Evolutionary conservation across 2,113 vertebrate species (phyloP), one percentile per base, ranked within the genome.

Genomic region (Scolopax mira): DNA sequence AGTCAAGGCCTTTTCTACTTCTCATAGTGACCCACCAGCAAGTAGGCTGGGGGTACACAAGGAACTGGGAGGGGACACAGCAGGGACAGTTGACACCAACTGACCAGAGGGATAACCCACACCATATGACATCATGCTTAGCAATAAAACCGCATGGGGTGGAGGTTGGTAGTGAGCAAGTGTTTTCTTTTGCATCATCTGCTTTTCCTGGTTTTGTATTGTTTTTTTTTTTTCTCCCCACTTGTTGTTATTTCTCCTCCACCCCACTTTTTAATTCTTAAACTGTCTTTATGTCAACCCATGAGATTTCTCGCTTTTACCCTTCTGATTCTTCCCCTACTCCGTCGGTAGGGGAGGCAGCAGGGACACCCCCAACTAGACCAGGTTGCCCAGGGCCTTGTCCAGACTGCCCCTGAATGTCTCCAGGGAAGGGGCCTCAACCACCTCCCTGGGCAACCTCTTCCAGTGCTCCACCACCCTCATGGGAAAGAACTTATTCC

Each of bases 21-120:
- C 9, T n/a, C 73, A 51, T 0, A 25, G 21, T 15, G 12, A 16
- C 16, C 33, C 7, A 6, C 13, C 54, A 41, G 35, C 1, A 2
- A 80, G 52, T 1, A 33, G 51, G 21, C 24, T 70, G 21, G 7
- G 18, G 25, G 28, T 10, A 51, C 39, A 65, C 67, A 71, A 44
- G 41, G 10, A 28, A 30, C 3, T 1, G 0, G 19, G 19, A 61
- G 25, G 16, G 18, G 48, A 51, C 18, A 37, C n/a, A 18, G 52
- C 5, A 0, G 2, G 28, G 39, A 57, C 55, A 55, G 55, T 33
- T 55, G 39, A 61, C 7, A 27, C 39, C 10, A 54, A 10, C 39
- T 21, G 37, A 27, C 42, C 44, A 10, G 22, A 54, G 52, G 24
- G 21, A 23, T 19, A 48, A 22, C n/a, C 35, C 57, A 62, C 0